These are phyloP conservation scores for Probaryconus sp. DNA, from an alignment of 1,140 invertebrate species.

Conservation along the genomic window DNA sequence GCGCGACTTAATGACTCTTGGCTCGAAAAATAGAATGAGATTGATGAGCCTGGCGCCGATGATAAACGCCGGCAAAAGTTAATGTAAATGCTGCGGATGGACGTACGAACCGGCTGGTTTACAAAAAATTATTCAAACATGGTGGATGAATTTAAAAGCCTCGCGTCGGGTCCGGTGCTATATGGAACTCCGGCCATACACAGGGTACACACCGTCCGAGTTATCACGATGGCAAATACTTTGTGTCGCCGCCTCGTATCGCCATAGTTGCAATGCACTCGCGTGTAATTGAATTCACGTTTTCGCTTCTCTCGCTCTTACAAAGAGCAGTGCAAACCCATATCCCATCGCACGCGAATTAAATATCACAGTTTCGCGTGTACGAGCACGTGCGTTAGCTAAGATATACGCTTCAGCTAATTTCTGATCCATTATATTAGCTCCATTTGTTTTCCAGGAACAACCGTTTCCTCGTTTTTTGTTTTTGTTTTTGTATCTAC, in stretches of 20 bases:
- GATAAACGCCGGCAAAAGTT: conserved; percentile 37
- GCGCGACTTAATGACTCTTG: conserved; percentile 4
- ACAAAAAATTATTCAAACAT: conserved; percentile 50
- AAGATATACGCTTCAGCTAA: conserved; percentile 74
- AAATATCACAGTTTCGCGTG: conserved; percentile 72
- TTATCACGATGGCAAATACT: conserved; percentile 59
- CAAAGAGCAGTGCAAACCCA: conserved; percentile 56
- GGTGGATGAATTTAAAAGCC: conserved; percentile 37
- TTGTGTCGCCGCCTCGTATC: conserved; percentile 21
- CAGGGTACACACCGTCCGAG: conserved; percentile 23
- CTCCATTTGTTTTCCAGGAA: conserved; percentile 65
- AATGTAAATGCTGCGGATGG: conserved; percentile 29
- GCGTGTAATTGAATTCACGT: conserved; percentile 61
- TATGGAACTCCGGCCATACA: conserved; percentile 13
- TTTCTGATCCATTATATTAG: conserved; percentile 76
- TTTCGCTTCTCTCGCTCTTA: conserved; percentile 47
- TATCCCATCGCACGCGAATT: conserved; percentile 68
- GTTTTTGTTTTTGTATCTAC: conserved; percentile 45
- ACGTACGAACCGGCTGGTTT: no score
- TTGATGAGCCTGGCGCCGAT: conserved; percentile 34
- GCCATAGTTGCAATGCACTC: conserved; percentile 14
- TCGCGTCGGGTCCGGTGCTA: conserved; percentile 10
- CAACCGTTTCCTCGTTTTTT: conserved; percentile 6
- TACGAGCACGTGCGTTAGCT: conserved; percentile 67
- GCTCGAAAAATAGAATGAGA: conserved; percentile 47